phyloP scores from a whole-genome alignment of 2,113 vertebrate genomes.

The Tetraodon nigroviridis region DNA sequence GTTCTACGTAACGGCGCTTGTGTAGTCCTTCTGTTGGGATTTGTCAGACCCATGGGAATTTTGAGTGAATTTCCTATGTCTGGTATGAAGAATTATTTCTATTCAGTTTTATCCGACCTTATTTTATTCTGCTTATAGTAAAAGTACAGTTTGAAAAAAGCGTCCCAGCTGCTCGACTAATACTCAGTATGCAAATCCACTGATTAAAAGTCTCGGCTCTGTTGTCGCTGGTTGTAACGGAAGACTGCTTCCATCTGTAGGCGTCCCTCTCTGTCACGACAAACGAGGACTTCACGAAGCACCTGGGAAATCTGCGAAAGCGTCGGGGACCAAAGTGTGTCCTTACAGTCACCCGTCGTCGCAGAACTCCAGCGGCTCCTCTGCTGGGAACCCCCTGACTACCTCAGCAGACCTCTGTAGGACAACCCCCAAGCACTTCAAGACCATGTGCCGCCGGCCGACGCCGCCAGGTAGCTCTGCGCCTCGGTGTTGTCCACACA shows the following conservation, averaged over 20 bases:
- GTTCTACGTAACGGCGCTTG: no score
- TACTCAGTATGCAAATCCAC: no score
- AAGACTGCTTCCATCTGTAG: conserved; percentile 30
- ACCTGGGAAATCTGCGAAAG: conserved; percentile 75
- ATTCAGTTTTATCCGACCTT: no score
- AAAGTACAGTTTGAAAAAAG: no score
- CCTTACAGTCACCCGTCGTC: conserved; percentile 83
- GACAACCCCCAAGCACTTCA: conserved; percentile 91
- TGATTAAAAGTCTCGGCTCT: neutral
- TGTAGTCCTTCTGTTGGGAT: no score
- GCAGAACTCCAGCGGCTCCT: conserved; percentile 73
- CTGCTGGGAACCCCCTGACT: conserved; percentile 80
- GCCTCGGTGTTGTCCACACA: no score
- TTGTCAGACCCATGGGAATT: no score
- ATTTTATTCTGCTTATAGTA: no score
- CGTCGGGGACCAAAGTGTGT: conserved; percentile 79
- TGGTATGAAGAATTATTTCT: no score
- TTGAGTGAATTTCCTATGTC: no score
- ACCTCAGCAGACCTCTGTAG: conserved; percentile 90
- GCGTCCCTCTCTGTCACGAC: conserved; percentile 70
- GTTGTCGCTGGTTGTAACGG: neutral
- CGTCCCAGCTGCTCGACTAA: no score
- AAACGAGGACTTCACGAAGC: conserved; percentile 75
- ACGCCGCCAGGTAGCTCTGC: conserved; percentile 78
- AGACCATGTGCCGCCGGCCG: conserved; percentile 88